Evolutionary conservation across 2,797 vertebrate species (phyloP), one percentile per base, ranked within the genome.

Genomic region (Mormyrus hasselquistii): DNA sequence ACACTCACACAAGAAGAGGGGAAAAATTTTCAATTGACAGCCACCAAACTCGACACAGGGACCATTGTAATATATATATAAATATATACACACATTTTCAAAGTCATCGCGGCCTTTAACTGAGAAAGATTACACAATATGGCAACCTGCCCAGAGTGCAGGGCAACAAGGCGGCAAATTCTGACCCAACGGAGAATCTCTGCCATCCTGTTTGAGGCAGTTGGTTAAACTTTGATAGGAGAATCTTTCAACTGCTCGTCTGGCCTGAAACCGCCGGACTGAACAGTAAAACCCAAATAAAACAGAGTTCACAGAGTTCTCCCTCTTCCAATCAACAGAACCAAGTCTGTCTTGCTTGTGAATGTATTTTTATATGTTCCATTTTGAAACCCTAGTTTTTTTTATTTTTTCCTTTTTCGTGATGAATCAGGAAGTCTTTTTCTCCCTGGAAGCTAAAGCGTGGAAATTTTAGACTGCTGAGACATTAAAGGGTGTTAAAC

Each of bases 291-390:
- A 95, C 94, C 93, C 94, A 92, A 87, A 93, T 95, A 94, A 82
- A 89, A 95, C 95, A 92, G 93, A 92, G 93, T 95, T 95, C 94
- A 96, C 96, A 96, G 93, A 95, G 95, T 95, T 93, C 95, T 95
- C 94, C 95, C 95, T 96, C 95, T 96, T 93, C 94, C 93, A 94
- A 95, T 95, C 95, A 95, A 96, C 96, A 96, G 95, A 94, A 95
- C 94, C 92, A 88, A 89, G 93, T 96, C 96, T 96, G 96, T 96
- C 94, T 95, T 93, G 93, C 94, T 92, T 93, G 92, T 89, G 92
- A 94, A 93, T 94, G 94, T 95, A 94, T 95, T 95, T 95, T 94
- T 94, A 95, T 94, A 93, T 93, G 94, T 94, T 95, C 96, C 96
- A 96, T 96, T 96, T 96, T 95, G 94, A 95, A 96, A 93, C 91